phyloP scores from a whole-genome alignment of 2,888 invertebrate genomes.

The Ommatoiulus sabulosus region DNA sequence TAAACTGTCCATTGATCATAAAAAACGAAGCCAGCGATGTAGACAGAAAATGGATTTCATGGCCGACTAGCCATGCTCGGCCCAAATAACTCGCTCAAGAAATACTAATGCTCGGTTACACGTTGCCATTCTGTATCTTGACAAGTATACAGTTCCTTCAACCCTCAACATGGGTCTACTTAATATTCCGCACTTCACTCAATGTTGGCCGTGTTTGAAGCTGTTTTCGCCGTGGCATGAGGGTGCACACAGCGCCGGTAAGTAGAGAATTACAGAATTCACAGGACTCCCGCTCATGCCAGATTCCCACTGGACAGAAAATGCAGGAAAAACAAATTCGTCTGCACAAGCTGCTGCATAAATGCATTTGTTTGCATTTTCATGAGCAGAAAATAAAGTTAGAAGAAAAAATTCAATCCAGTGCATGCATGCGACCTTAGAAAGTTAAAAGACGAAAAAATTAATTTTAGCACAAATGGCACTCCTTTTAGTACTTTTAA shows the following conservation, averaged over 20 bases:
- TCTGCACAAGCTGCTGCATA: no score
- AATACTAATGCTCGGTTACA: neutral
- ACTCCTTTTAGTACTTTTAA: no score
- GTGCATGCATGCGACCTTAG: no score
- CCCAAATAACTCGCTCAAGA: slow-evolving; percentile 3
- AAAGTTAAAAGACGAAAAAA: no score
- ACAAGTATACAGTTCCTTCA: neutral
- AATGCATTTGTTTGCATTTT: no score
- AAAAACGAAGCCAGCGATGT: slow-evolving; percentile 23
- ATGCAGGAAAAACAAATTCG: no score
- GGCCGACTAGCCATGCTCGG: slow-evolving; percentile 3
- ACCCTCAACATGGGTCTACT: neutral
- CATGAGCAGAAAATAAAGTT: no score
- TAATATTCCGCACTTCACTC: slow-evolving; percentile 9
- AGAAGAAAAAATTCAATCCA: no score
- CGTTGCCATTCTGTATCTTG: neutral
- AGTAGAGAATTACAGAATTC: neutral
- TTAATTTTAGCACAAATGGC: no score
- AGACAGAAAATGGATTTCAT: slow-evolving; percentile 43
- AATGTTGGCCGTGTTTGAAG: neutral
- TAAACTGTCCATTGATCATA: slow-evolving; percentile 43
- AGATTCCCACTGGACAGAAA: no score
- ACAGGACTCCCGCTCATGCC: neutral
- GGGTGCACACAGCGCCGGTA: neutral
- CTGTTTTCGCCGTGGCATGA: neutral